phyloP scores from a whole-genome alignment of 2,797 vertebrate species.

The Pelochelys cantorii region DNA sequence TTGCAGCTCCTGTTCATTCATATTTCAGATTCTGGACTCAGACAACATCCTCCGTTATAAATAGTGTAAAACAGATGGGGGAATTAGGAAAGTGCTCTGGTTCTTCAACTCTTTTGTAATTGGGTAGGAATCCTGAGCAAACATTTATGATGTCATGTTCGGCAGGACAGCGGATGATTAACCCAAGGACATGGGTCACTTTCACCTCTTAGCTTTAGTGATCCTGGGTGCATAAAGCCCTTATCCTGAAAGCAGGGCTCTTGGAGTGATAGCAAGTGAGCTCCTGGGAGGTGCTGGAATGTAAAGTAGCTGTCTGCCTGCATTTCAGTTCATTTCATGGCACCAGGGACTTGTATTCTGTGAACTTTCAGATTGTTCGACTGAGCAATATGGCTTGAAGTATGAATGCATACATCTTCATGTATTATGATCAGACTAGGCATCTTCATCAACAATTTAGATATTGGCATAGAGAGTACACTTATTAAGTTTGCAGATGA shows the following conservation, averaged over 20 bases:
- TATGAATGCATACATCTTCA: not conserved
- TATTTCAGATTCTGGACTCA: conserved; percentile 68
- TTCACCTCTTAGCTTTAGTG: not conserved
- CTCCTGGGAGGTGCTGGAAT: not conserved
- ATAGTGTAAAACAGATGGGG: conserved; percentile 64
- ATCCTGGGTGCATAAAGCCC: not conserved
- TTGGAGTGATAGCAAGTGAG: not conserved
- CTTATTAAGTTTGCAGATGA: too few relatives aligned
- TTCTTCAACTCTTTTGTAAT: conserved; percentile 20
- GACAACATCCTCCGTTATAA: conserved; percentile 72
- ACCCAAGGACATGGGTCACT: not conserved
- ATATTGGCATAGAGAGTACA: too few relatives aligned
- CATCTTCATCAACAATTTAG: too few relatives aligned
- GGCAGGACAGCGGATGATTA: conserved; percentile 19
- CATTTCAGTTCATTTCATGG: not conserved
- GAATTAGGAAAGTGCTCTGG: conserved; percentile 65
- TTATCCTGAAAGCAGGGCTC: not conserved
- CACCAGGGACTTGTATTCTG: not conserved
- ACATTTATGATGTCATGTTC: rapidly evolving
- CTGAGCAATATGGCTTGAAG: not conserved
- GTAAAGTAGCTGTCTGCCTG: not conserved
- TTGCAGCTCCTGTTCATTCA: conserved; percentile 49
- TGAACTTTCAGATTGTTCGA: not conserved
- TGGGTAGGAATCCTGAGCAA: conserved; percentile 38
- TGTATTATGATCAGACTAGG: not conserved